phyloP scores from a whole-genome alignment of 2,888 invertebrate species.

The Crocallis elinguaria region DNA sequence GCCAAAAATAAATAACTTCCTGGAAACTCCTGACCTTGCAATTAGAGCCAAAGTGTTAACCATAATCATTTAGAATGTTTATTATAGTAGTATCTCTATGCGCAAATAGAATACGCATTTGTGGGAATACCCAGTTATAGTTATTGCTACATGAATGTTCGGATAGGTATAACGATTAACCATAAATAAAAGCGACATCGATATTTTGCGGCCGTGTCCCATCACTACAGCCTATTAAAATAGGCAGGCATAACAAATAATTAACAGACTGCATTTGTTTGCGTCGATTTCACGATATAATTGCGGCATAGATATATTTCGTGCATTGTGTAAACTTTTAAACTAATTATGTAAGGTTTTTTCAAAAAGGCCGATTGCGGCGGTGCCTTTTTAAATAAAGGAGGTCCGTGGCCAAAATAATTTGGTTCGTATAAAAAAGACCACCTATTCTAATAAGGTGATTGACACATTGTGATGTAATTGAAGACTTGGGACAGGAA shows the following conservation, averaged over 20 bases:
- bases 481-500: conserved; percentile 50
- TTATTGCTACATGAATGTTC: neutral
- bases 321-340: conserved; percentile 79
- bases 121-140: conserved; percentile 10
- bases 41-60: conserved; percentile 29
- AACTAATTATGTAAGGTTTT: conserved; percentile 73
- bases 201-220: conserved; percentile 19
- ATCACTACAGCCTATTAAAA: conserved; percentile 51
- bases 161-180: neutral
- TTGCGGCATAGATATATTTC: conserved; percentile 65
- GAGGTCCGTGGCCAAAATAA: conserved; percentile 56
- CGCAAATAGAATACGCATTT: neutral
- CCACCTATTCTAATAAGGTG: conserved; percentile 73
- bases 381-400: conserved; percentile 62
- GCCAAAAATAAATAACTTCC: neutral
- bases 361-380: conserved; percentile 55
- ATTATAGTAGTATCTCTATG: neutral
- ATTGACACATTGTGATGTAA: conserved; percentile 74
- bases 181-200: conserved; percentile 30
- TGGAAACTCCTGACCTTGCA: conserved; percentile 33
- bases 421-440: conserved; percentile 54
- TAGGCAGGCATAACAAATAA: conserved; percentile 52
- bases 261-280: conserved; percentile 72
- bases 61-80: neutral
- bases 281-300: conserved; percentile 71